phyloP scores from a whole-genome alignment of 2,113 vertebrate genomes.

The Orientallactaga bullata region DNA sequence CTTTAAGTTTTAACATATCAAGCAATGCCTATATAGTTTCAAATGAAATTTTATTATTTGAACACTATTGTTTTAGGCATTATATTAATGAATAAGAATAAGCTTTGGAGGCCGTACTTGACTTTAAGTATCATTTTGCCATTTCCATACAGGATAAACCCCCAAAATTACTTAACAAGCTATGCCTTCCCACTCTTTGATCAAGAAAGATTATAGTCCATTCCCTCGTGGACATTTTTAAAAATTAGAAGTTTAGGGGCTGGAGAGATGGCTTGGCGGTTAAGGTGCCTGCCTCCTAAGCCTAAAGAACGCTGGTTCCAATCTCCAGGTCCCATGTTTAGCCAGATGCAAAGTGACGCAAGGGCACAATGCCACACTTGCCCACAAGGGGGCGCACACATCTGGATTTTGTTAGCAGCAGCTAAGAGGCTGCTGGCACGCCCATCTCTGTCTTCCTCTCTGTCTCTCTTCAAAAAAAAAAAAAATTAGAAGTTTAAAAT shows the following conservation, averaged over 20 bases:
- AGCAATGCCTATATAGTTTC: neutral
- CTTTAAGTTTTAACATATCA: slow-evolving; percentile 23
- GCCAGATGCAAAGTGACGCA: too few relatives aligned
- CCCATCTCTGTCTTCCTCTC: too few relatives aligned
- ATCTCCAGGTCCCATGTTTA: too few relatives aligned
- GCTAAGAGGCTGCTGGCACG: too few relatives aligned
- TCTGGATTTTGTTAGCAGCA: too few relatives aligned
- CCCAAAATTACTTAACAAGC: neutral
- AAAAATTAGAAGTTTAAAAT: slow-evolving; percentile 1
- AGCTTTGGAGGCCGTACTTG: neutral
- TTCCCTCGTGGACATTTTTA: neutral
- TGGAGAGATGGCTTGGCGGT: too few relatives aligned
- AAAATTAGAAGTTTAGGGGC: slow-evolving; percentile 20
- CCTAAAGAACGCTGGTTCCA: too few relatives aligned
- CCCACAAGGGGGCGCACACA: too few relatives aligned
- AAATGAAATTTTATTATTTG: neutral
- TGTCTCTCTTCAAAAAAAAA: too few relatives aligned
- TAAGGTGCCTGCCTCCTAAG: too few relatives aligned
- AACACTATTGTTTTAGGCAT: neutral
- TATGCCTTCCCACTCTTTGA: neutral
- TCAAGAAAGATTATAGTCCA: neutral
- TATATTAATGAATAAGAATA: slow-evolving; percentile 13
- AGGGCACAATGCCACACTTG: too few relatives aligned
- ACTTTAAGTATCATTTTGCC: neutral
- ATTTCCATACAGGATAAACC: neutral